Conservation (phyloP, 64 coral and sea anemone species). For the Montipora sp. region DNA sequence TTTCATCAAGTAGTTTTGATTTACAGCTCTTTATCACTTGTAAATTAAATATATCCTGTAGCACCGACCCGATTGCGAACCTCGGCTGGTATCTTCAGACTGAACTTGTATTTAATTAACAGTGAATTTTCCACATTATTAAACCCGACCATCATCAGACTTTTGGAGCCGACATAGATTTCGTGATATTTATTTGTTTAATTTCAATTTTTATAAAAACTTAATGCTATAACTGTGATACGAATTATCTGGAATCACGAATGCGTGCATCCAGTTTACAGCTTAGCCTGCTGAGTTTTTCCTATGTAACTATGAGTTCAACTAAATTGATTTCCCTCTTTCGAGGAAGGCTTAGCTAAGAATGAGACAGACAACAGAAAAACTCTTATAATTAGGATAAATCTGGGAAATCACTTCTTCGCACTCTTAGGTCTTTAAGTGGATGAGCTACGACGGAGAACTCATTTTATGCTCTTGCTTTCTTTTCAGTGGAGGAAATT, state of each 20-base stretch:
- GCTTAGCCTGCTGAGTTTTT: too few relatives aligned
- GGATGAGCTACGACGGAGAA: neutral
- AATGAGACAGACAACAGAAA: neutral
- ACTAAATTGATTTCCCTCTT: too few relatives aligned
- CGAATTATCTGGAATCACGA: neutral
- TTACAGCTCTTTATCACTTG: constrained; percentile 16
- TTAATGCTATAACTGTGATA: constrained; percentile 13
- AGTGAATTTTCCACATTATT: neutral
- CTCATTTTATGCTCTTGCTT: neutral
- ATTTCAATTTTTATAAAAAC: neutral
- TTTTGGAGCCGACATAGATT: constrained; percentile 14
- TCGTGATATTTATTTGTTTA: neutral
- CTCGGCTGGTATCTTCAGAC: neutral
- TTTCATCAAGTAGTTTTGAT: constrained; percentile 21
- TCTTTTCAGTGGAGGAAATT: constrained; percentile 5
- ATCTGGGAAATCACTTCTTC: neutral
- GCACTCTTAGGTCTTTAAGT: neutral
- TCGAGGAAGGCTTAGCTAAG: neutral
- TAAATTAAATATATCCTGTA: constrained; percentile 27
- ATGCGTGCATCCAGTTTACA: neutral
- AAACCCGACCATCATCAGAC: neutral
- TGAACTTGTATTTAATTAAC: constrained; percentile 19
- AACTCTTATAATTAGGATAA: neutral
- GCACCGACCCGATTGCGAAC: neutral
- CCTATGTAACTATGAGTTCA: too few relatives aligned